Evolutionary conservation across 2,888 invertebrate genomes (phyloP), one percentile per base, ranked within the genome.

Genomic region (Pseudococcus longispinus): DNA sequence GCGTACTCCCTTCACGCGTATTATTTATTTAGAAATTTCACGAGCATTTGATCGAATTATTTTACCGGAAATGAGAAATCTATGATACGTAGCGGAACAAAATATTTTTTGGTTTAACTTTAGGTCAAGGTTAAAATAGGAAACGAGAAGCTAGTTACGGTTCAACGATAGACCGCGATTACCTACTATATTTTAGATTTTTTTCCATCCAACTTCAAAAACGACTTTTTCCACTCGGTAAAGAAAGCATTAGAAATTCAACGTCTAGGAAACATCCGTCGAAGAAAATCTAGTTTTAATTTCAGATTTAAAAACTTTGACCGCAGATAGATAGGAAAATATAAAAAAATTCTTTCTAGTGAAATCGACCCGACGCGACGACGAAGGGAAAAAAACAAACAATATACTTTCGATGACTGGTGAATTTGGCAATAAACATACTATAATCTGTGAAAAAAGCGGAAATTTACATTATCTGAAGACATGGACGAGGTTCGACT

Each of bases 331-430:
- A n/a, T n/a, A 2, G 51, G 20, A 60, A 20, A 23, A 23, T 60
- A 20, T 60, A 60, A 60, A 60, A 60, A 60, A 60, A 23, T 60
- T 37, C 60, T 20, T 55, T 60, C 13, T 60, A 60, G 60, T 23
- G 60, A 60, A 60, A 60, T 60, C 9, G 60, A 60, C 23, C 1
- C 8, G 26, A 15, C 32, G 32, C 20, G 55, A 60, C 23, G 9
- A 37, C 37, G 70, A 70, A 70, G 29, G 29, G 18, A 70, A 80
- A 20, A 37, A 80, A 80, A 80, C 29, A 80, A 80, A 42, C 20
- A 42, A 42, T 80, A 80, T 80, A 42, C 77, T 80, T 80, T 42
- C 77, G 77, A 80, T 80, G 77, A 80, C 77, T 80, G 20, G 77
- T 42, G 42, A 42, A 80, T 29, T 42, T 42, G 77, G 42, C 20